Conservation (phyloP, 2,888 invertebrate genomes). For the Idaea aversata region DNA sequence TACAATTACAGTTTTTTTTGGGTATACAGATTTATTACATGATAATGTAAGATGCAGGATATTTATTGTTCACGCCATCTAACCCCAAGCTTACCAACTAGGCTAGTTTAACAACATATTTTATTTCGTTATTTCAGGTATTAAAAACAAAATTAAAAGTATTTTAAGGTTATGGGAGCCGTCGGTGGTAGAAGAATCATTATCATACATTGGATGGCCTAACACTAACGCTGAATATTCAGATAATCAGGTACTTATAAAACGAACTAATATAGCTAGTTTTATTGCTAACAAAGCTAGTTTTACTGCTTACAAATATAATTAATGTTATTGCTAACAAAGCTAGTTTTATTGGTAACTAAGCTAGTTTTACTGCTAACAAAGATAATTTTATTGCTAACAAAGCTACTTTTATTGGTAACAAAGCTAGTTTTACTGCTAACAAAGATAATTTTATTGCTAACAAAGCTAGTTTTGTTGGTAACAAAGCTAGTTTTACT, state of each 20-base stretch:
- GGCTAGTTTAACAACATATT: constrained; percentile 3
- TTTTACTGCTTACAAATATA: not conserved
- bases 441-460: too few relatives aligned
- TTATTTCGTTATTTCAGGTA: constrained; percentile 40
- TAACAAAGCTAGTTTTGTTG: too few relatives aligned
- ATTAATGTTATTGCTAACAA: not conserved
- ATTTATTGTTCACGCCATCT: not conserved
- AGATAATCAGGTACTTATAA: constrained; percentile 49
- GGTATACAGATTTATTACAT: too few relatives aligned
- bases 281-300: not conserved
- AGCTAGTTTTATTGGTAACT: not conserved
- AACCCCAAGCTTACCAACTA: not conserved
- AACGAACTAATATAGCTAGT: not conserved
- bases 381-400: not conserved
- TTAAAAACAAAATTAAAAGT: constrained; percentile 84
- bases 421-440: too few relatives aligned
- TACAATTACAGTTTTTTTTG: too few relatives aligned
- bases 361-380: not conserved
- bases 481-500: too few relatives aligned
- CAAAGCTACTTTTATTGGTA: too few relatives aligned
- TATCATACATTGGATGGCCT: constrained; percentile 90
- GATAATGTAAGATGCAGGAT: not conserved
- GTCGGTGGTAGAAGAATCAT: constrained; percentile 90
- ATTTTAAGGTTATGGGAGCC: constrained; percentile 93
- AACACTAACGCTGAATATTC: constrained; percentile 65